Evolutionary conservation across 2,888 invertebrate species (phyloP).

Genomic region (Limnephilus marmoratus): DNA sequence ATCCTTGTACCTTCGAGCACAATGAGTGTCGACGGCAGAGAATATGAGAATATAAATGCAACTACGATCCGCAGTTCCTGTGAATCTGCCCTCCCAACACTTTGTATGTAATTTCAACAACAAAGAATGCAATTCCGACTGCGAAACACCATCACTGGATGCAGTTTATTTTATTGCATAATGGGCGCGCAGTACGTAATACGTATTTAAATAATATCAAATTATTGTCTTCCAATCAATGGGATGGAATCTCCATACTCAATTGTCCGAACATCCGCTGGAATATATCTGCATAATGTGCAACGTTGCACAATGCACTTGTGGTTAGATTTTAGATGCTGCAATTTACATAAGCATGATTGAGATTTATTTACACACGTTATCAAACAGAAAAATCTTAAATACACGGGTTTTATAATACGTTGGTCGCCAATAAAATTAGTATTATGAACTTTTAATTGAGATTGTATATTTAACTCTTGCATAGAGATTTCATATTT

Average conservation of each 20-base stretch:
- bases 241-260: conserved; percentile 50
- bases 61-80: conserved; percentile 27
- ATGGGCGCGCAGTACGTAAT: neutral
- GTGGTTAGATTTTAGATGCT: conserved; percentile 18
- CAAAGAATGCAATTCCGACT: conserved; percentile 26
- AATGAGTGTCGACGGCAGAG: neutral
- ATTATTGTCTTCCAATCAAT: conserved; percentile 46
- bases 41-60: neutral
- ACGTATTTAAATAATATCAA: conserved; percentile 43
- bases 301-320: conserved; percentile 18
- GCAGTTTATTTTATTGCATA: conserved; percentile 37
- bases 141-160: neutral
- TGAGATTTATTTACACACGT: neutral
- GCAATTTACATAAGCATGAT: neutral
- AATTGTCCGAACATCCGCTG: conserved; percentile 32
- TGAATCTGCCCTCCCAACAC: conserved; percentile 15
- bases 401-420: neutral
- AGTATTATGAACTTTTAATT: neutral
- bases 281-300: conserved; percentile 46
- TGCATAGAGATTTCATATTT: neutral
- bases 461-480: neutral
- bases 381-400: neutral
- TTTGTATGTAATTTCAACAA: conserved; percentile 20
- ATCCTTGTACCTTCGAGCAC: neutral
- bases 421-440: neutral